Conservation (phyloP, 2,888 invertebrate species). For the Venustoraphidia nigricollis region DNA sequence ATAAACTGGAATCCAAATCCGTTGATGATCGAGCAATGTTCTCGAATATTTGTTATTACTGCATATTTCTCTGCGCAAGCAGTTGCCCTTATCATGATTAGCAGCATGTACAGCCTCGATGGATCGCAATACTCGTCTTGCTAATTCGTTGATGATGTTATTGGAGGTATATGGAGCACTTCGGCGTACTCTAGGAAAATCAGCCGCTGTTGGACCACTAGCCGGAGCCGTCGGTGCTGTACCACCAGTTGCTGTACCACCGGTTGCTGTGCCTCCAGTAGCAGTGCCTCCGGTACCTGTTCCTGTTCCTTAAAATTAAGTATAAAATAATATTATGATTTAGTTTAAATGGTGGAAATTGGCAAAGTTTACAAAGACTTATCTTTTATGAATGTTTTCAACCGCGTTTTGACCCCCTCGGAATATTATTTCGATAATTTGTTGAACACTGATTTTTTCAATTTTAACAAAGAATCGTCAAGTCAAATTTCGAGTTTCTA, state of each 20-base stretch:
- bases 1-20: slow-evolving; percentile 60
- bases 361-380: too few species aligned
- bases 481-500: too few species aligned
- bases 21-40: slow-evolving; percentile 33
- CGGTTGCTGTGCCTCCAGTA: not conserved
- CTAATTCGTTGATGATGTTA: slow-evolving; percentile 31
- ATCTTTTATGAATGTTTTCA: too few species aligned
- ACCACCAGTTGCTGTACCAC: slow-evolving; percentile 2
- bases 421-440: too few species aligned
- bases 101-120: slow-evolving; percentile 39
- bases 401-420: too few species aligned
- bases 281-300: slow-evolving; percentile 3
- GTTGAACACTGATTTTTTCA: too few species aligned
- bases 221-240: slow-evolving; percentile 1
- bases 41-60: slow-evolving; percentile 49
- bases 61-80: slow-evolving; percentile 47
- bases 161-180: not conserved
- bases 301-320: not conserved
- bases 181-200: too few species aligned
- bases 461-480: too few species aligned
- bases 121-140: slow-evolving; percentile 35
- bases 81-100: slow-evolving; percentile 34
- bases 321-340: too few species aligned
- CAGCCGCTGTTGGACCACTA: too few species aligned
- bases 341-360: too few species aligned